These are phyloP conservation scores for Hanleya hanleyi DNA, from an alignment of 2,888 invertebrate species.

Conservation along the genomic window DNA sequence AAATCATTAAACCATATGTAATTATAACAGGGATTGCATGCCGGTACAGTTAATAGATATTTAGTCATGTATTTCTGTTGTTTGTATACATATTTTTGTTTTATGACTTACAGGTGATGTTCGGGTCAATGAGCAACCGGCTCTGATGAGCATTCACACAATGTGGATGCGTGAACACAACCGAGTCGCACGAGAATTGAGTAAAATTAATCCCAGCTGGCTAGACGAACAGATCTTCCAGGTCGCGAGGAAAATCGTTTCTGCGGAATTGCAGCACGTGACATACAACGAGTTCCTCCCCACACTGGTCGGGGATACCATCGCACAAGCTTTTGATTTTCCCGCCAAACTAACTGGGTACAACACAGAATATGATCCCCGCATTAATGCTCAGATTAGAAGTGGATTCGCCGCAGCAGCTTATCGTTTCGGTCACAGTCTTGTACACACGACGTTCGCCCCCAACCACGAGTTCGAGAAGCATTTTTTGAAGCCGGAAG, in stretches of 20 bases:
- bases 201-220: slow-evolving; percentile 88
- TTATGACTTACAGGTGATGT: slow-evolving; percentile 86
- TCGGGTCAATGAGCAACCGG: slow-evolving; percentile 89
- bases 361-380: not conserved
- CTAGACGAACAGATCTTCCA: slow-evolving; percentile 75
- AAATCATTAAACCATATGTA: too few species aligned
- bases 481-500: not conserved
- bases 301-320: slow-evolving; percentile 79
- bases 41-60: too few species aligned
- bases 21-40: too few species aligned
- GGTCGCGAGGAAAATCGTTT: slow-evolving; percentile 80
- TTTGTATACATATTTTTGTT: too few species aligned
- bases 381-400: not conserved
- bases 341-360: not conserved
- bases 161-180: slow-evolving; percentile 86
- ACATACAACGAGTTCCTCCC: slow-evolving; percentile 79
- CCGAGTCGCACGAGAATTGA: slow-evolving; percentile 83
- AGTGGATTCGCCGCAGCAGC: not conserved
- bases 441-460: not conserved
- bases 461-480: not conserved
- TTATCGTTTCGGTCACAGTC: slow-evolving; percentile 3
- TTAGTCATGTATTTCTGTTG: too few species aligned
- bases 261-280: slow-evolving; percentile 79
- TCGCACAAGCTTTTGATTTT: slow-evolving; percentile 2
- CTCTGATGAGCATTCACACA: slow-evolving; percentile 89